phyloP scores from a whole-genome alignment of 2,113 vertebrate species.

The Amphiprion ocellaris region DNA sequence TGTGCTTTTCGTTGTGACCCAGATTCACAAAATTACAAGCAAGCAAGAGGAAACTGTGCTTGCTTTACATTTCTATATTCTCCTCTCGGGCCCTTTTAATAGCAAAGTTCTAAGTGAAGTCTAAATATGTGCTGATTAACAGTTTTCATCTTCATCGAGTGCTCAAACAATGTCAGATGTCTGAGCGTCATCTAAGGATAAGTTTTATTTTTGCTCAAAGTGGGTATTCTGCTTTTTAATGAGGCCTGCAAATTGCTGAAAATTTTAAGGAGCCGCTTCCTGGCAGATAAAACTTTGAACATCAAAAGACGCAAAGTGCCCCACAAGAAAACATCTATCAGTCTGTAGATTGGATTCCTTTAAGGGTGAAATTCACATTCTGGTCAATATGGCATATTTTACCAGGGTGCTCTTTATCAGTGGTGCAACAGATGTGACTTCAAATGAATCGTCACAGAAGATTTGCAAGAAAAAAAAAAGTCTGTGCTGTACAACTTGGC shows the following conservation, averaged over 20 bases:
- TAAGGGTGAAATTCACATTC: constrained; percentile 13
- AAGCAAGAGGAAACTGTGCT: constrained; percentile 45
- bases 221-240: background rate
- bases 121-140: constrained; percentile 20
- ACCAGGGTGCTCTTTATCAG: constrained; percentile 37
- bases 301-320: background rate
- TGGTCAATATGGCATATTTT: constrained; percentile 14
- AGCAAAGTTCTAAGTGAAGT: background rate
- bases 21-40: constrained; percentile 1
- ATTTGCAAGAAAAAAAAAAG: constrained; percentile 18
- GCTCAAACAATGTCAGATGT: background rate
- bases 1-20: constrained; percentile 54
- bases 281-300: background rate
- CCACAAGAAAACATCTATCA: constrained; percentile 10
- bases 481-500: constrained; percentile 59
- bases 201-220: background rate
- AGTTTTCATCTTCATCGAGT: background rate
- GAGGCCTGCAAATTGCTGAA: constrained; percentile 6
- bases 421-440: constrained; percentile 36
- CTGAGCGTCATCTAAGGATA: background rate
- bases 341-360: constrained; percentile 14
- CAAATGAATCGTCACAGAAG: constrained; percentile 14
- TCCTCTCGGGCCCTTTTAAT: background rate
- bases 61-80: constrained; percentile 2
- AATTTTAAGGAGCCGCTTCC: background rate